Conservation (phyloP, 1,140 invertebrate species). For the Musca domestica region DNA sequence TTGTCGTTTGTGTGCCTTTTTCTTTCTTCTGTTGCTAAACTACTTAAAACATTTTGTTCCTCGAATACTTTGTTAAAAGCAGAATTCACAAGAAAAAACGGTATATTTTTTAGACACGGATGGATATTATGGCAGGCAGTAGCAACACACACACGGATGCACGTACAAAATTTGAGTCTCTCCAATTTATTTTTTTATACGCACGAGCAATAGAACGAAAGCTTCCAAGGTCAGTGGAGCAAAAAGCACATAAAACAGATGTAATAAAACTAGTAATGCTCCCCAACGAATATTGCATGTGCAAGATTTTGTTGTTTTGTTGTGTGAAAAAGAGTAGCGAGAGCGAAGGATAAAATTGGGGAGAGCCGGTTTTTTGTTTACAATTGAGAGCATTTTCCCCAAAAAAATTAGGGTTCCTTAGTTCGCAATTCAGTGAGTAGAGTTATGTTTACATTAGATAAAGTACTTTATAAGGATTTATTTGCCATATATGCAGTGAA, state of each 20-base stretch:
- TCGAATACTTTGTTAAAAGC: too few species aligned
- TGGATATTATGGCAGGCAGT: not conserved
- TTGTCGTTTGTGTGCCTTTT: too few species aligned
- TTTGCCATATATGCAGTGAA: too few species aligned
- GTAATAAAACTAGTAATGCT: not conserved
- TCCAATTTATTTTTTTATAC: not conserved
- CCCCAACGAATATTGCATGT: not conserved
- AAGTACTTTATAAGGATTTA: too few species aligned
- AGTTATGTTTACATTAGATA: too few species aligned
- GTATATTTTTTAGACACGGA: not conserved
- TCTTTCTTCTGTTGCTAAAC: too few species aligned
- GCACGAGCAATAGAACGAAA: constrained; percentile 1
- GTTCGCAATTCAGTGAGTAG: too few species aligned
- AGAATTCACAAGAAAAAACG: not conserved
- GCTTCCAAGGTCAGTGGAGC: constrained; percentile 15
- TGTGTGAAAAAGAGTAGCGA: too few species aligned
- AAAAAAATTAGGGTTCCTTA: too few species aligned
- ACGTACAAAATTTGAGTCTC: not conserved
- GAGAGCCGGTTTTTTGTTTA: constrained; percentile 1
- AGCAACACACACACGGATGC: not conserved
- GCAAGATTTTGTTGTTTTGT: not conserved
- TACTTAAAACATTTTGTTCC: too few species aligned
- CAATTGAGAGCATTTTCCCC: not conserved
- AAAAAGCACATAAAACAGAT: not conserved
- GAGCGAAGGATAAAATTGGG: too few species aligned